A percentile compares a stretch with the other conserved stretches of the same genome.
Conservation (phyloP, 2,113 vertebrate genomes). For the Piprites chloris region DNA sequence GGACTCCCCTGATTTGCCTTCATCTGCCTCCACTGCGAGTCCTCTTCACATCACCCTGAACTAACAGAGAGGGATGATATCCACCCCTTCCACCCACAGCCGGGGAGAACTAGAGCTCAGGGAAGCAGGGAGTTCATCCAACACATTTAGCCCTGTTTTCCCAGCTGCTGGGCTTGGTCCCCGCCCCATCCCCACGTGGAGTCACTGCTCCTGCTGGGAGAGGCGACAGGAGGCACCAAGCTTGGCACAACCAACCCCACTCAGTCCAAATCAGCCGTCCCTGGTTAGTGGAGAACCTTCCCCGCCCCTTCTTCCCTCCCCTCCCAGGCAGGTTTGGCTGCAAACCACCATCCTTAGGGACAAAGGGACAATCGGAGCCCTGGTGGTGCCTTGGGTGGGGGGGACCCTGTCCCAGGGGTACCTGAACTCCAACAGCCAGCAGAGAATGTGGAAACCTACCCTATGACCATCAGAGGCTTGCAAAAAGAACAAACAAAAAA, state of each 20-base stretch:
- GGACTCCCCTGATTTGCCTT: neutral
- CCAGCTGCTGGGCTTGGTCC: neutral
- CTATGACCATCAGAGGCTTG: slow-evolving; percentile 65
- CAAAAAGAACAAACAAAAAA: slow-evolving; percentile 63
- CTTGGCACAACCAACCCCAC: neutral
- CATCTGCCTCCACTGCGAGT: neutral
- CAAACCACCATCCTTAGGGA: neutral
- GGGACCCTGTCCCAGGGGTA: slow-evolving; percentile 4
- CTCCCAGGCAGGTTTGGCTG: neutral
- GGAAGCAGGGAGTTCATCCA: neutral
- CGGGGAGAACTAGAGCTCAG: neutral
- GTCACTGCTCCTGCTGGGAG: neutral
- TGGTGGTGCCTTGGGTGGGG: neutral
- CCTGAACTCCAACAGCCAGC: slow-evolving; percentile 36
- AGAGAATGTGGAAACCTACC: slow-evolving; percentile 64
- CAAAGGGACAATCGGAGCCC: neutral
- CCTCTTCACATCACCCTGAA: neutral
- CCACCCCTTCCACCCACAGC: neutral
- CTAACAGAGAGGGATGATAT: neutral
- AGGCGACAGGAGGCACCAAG: neutral
- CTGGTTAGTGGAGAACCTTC: neutral
- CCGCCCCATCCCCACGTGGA: rapidly evolving
- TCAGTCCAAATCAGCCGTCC: neutral
- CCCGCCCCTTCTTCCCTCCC: neutral
- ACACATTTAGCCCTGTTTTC: neutral